Conservation (phyloP, 2,113 vertebrate genomes). For the Engraulis encrasicolus region DNA sequence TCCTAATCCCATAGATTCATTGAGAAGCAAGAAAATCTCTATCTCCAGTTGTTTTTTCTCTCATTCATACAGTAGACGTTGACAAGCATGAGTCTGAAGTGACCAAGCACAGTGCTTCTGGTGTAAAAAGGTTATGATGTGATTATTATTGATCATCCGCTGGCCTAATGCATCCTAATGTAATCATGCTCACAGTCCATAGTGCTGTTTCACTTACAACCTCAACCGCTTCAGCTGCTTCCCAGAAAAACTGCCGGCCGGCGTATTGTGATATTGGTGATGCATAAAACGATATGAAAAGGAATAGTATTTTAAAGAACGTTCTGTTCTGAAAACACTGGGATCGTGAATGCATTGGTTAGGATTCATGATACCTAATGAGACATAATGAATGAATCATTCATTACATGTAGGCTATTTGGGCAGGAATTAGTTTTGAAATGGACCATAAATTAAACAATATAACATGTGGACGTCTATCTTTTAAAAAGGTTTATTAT, state of each 20-base stretch:
- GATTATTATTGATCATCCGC: background rate
- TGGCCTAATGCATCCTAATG: slow-evolving; percentile 13
- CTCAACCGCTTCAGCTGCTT: background rate
- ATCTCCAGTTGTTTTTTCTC: background rate
- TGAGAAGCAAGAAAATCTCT: background rate
- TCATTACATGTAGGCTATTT: background rate
- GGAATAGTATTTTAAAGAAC: background rate
- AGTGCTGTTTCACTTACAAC: background rate
- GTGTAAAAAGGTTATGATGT: background rate
- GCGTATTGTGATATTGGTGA: background rate
- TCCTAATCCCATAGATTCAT: too few relatives aligned
- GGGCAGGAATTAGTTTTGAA: background rate
- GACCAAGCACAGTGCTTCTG: background rate
- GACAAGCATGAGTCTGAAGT: background rate
- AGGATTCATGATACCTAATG: background rate
- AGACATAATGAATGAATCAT: background rate
- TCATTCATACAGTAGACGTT: background rate
- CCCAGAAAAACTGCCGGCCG: background rate
- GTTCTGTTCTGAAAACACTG: background rate
- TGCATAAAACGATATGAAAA: background rate
- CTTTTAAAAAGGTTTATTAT: too few relatives aligned
- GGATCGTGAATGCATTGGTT: too few relatives aligned
- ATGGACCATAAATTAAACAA: background rate
- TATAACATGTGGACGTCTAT: background rate
- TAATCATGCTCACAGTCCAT: background rate